These are phyloP conservation scores for Turnix velox DNA, from an alignment of 2,113 vertebrate genomes.

Conservation along the genomic window DNA sequence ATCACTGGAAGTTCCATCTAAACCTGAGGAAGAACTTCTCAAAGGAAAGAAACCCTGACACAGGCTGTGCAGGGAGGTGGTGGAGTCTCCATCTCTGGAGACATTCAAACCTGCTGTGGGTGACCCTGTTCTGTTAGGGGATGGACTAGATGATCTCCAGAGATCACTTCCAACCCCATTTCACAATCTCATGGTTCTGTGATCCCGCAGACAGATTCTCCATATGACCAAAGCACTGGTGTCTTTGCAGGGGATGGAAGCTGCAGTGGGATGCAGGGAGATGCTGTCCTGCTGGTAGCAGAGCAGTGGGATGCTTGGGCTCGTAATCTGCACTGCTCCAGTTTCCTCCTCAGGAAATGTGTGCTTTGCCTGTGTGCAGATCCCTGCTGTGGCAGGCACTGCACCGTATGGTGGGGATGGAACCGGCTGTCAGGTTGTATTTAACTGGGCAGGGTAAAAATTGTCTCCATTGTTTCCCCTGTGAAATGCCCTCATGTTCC, in stretches of 20 bases:
- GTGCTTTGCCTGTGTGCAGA: background rate
- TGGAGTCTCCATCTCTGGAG: too few species aligned
- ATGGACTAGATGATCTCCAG: too few species aligned
- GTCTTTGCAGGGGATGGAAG: background rate
- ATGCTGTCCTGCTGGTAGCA: background rate
- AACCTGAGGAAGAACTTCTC: too few species aligned
- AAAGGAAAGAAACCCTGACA: too few species aligned
- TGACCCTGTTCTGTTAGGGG: too few species aligned
- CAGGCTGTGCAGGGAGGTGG: too few species aligned
- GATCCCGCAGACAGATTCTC: background rate
- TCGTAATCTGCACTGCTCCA: background rate
- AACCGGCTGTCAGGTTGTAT: background rate
- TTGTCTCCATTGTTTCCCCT: background rate
- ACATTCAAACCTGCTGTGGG: too few species aligned
- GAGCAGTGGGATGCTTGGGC: background rate
- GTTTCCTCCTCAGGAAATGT: background rate
- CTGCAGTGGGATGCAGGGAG: fast-evolving
- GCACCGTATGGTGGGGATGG: fast-evolving
- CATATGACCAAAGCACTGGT: fast-evolving
- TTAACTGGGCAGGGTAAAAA: background rate
- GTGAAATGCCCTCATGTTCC: background rate
- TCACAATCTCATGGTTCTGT: too few species aligned
- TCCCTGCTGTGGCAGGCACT: background rate
- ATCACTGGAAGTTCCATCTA: too few species aligned
- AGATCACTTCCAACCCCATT: too few species aligned